Base-by-base conservation (phyloP, 1,140 invertebrate species). In the Saxidomus purpurata region DNA sequence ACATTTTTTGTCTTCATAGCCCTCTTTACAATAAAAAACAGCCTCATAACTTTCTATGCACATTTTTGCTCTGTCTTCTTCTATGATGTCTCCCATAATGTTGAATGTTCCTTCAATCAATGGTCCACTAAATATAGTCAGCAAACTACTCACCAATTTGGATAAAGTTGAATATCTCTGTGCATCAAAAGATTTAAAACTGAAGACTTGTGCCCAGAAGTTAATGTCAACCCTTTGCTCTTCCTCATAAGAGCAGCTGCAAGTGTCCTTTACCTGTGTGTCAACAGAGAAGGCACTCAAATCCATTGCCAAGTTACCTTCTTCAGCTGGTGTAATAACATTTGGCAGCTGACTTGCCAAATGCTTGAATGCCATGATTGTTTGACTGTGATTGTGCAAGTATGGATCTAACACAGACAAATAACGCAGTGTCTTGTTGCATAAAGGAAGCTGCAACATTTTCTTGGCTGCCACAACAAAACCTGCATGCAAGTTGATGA, bases 321-420 rank as follows among this genome's bases (percentile, higher is more conserved):
- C 25, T 9, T 76, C 71, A 6, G 47, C 71, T 1, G n/a, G n/a
- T n/a, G 8, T 22, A 0, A 47, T 8, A 43, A 47, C 25, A 28
- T 28, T 28, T 43, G 71, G 71, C 15, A 76, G 22, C n/a, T 1
- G 4, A 6, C 38, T 71, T 6, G 38, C 71, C 0, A 76, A 11
- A 8, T 47, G 2, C n/a, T 38, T 76, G 38, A 76, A 47, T 11
- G 40, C 40, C 0, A 13, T 2, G 9, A 19, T 19, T 2, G 19
- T 19, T n/a, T 76, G 71, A 15, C n/a, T 47, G n/a, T 86, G 83
- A 9, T 67, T 49, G n/a, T n/a, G 22, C 11, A 86, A 49, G 15
- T 28, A 17, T 76, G 83, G 67, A 34, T 86, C 83, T 19, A 86
- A 49, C 22, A 76, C 67, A 19, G 67, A 55, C 83, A 86, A 28